A percentile compares a stretch with the other conserved stretches of the same genome.
Conservation (phyloP, 1,140 invertebrate species). For the Oreohelix idahoensis region DNA sequence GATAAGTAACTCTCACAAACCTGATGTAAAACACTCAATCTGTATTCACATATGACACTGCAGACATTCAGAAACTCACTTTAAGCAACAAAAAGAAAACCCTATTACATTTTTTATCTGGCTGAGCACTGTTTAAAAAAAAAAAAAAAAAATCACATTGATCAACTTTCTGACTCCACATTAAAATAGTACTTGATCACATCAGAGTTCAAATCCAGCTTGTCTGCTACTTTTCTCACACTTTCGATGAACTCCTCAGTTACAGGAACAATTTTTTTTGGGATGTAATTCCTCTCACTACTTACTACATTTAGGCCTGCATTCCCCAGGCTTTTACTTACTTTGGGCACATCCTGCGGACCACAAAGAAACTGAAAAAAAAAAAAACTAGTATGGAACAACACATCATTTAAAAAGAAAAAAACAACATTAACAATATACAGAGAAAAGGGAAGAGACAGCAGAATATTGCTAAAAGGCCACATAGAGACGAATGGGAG, state of each 20-base stretch:
- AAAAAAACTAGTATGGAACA: neutral
- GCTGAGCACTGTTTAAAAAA: too few relatives aligned
- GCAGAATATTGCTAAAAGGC: too few relatives aligned
- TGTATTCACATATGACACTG: too few relatives aligned
- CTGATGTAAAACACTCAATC: too few relatives aligned
- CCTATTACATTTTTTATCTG: too few relatives aligned
- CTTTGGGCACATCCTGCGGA: slow-evolving; percentile 16
- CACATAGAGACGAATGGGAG: too few relatives aligned
- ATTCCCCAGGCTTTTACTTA: neutral
- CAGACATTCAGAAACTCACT: too few relatives aligned
- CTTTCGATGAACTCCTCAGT: slow-evolving; percentile 10
- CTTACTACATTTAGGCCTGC: neutral
- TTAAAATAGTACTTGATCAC: slow-evolving; percentile 39
- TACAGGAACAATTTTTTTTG: slow-evolving; percentile 11
- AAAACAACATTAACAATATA: too few relatives aligned
- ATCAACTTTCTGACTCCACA: slow-evolving; percentile 19
- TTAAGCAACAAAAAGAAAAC: too few relatives aligned
- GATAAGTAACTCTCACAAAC: too few relatives aligned
- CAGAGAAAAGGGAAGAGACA: neutral
- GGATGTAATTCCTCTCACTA: slow-evolving; percentile 14
- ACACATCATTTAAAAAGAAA: too few relatives aligned
- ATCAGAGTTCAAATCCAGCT: slow-evolving; percentile 26
- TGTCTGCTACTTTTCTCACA: slow-evolving; percentile 20
- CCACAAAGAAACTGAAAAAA: slow-evolving; percentile 24
- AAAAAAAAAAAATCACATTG: neutral